Percentiles rank a stretch among this genome's conserved stretches.
Evolutionary conservation across 92 coral and sea anemone species (phyloP).

Genomic region (Siderastrea siderea): DNA sequence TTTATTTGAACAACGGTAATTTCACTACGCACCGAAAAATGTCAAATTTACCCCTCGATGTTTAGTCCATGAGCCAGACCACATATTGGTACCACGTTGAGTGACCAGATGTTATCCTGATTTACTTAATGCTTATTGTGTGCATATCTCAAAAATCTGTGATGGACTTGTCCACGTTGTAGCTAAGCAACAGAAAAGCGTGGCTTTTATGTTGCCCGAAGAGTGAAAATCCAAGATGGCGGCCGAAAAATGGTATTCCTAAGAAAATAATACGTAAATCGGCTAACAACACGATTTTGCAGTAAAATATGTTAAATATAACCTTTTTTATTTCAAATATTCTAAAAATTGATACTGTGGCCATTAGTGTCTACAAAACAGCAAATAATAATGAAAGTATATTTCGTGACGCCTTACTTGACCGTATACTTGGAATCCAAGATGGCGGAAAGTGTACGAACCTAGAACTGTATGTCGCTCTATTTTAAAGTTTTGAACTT

Average conservation of each 20-base stretch:
- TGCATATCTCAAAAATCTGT: background rate
- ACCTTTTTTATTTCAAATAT: too few species aligned
- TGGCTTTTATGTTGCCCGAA: background rate
- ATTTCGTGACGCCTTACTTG: conserved; percentile 35
- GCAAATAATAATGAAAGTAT: conserved; percentile 26
- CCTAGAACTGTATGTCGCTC: conserved; percentile 27
- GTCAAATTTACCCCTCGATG: too few species aligned
- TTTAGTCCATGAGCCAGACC: background rate
- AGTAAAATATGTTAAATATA: background rate
- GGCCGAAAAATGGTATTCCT: too few species aligned
- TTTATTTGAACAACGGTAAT: too few species aligned
- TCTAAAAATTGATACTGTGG: background rate
- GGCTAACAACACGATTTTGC: too few species aligned
- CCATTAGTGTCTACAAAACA: background rate
- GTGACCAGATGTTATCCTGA: background rate
- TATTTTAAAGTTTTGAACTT: conserved; percentile 36
- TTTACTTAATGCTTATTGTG: background rate
- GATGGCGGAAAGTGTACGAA: conserved; percentile 41
- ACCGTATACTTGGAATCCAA: conserved; percentile 26
- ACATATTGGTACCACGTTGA: background rate
- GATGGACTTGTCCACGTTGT: background rate
- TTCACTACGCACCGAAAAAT: too few species aligned
- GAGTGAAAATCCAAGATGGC: too few species aligned
- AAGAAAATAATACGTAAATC: too few species aligned
- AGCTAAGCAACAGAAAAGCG: background rate